A percentile compares a stretch with the other conserved stretches of the same genome.
Evolutionary conservation across 2,797 vertebrate genomes (phyloP).

Genomic region (Sebastes vulpes): DNA sequence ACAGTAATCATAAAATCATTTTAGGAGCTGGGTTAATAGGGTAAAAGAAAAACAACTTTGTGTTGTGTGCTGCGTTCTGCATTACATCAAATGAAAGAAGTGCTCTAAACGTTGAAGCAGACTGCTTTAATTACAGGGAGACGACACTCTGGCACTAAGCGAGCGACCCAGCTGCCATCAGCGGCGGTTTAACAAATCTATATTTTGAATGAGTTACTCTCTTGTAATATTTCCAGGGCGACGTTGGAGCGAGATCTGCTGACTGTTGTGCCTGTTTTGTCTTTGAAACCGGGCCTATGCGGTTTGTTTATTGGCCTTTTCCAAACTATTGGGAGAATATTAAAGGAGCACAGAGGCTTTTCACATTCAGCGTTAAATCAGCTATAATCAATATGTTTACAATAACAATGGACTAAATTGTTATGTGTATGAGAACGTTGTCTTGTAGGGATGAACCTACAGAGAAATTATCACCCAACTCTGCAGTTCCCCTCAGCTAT

Average conservation of each 20-base stretch:
- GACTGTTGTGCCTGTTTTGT: background rate
- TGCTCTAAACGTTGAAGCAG: constrained; percentile 2
- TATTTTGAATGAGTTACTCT: constrained; percentile 26
- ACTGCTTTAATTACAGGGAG: constrained; percentile 54
- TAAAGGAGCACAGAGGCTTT: background rate
- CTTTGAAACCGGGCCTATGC: background rate
- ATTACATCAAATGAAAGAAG: background rate
- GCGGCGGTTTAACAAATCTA: constrained; percentile 19
- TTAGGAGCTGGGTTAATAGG: background rate
- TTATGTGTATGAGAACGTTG: background rate
- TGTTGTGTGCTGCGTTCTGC: background rate
- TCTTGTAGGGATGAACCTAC: background rate
- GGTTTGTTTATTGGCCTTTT: background rate
- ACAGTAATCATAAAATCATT: background rate
- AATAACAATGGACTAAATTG: background rate
- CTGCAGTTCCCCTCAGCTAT: background rate
- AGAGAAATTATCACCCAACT: background rate
- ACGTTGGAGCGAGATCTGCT: constrained; percentile 23
- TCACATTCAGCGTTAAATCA: background rate
- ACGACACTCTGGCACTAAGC: constrained; percentile 10
- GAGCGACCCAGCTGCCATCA: constrained; percentile 14
- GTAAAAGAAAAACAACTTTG: background rate
- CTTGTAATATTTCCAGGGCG: constrained; percentile 9
- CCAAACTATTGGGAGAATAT: background rate
- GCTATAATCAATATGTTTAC: background rate